These are phyloP conservation scores for Saturnia pavonia DNA, from an alignment of 2,888 invertebrate genomes.

Conservation along the genomic window DNA sequence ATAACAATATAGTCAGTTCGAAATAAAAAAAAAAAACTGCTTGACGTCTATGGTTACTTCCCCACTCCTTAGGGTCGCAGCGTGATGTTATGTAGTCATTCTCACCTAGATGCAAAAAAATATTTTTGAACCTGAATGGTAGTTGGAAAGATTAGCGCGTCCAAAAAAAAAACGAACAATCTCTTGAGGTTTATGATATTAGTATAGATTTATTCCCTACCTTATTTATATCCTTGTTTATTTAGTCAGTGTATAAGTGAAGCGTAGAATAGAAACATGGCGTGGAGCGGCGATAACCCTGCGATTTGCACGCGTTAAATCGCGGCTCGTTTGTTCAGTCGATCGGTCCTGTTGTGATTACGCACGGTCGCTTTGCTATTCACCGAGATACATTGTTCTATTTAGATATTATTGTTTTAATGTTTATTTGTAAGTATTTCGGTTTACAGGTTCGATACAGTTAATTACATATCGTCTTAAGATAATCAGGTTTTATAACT, in stretches of 20 bases:
- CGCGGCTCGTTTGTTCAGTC: slow-evolving; percentile 50
- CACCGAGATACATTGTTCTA: slow-evolving; percentile 46
- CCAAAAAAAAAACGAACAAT: too few species aligned
- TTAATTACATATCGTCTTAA: slow-evolving; percentile 2
- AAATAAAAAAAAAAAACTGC: too few species aligned
- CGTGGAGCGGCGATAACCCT: slow-evolving; percentile 39
- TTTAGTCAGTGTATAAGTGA: slow-evolving; percentile 20
- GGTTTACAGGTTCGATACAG: slow-evolving; percentile 13
- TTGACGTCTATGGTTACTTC: too few species aligned
- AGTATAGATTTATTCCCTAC: too few species aligned
- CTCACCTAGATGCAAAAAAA: too few species aligned
- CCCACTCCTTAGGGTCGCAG: too few species aligned
- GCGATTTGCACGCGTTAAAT: slow-evolving; percentile 43
- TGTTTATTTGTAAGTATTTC: slow-evolving; percentile 22
- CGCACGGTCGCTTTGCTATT: slow-evolving; percentile 46
- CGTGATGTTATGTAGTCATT: too few species aligned
- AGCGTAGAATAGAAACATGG: slow-evolving; percentile 29
- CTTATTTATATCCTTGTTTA: slow-evolving; percentile 15
- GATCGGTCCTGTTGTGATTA: slow-evolving; percentile 40
- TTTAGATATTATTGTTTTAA: slow-evolving; percentile 38
- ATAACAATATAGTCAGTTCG: too few species aligned
- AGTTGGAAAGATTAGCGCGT: too few species aligned
- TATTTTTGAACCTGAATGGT: too few species aligned
- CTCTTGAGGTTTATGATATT: too few species aligned
- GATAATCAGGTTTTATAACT: background rate